Percentiles rank a stretch among this genome's conserved stretches.
Evolutionary conservation across 1,140 invertebrate species (phyloP).

Genomic region (Macrotrachela quadricornifera): DNA sequence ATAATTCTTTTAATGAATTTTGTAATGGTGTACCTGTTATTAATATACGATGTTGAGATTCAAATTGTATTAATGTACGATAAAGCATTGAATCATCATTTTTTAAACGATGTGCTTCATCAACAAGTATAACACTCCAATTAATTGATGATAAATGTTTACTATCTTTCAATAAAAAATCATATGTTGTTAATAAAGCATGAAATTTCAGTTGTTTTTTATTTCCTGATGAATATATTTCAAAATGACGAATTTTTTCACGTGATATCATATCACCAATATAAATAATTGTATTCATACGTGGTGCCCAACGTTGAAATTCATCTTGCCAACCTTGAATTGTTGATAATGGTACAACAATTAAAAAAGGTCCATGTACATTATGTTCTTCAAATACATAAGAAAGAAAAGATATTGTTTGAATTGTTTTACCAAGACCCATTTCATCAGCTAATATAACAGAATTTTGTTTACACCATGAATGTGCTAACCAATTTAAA

Average conservation of each 20-base stretch:
- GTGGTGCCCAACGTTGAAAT: constrained; percentile 31
- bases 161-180: constrained; percentile 94
- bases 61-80: constrained; percentile 75
- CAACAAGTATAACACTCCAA: constrained; percentile 82
- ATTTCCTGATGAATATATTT: constrained; percentile 74
- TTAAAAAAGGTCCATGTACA: constrained; percentile 32
- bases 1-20: constrained; percentile 93
- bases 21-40: constrained; percentile 94
- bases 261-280: constrained; percentile 39
- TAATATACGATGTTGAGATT: constrained; percentile 71
- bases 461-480: constrained; percentile 30
- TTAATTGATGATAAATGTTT: constrained; percentile 29
- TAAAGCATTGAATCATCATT: constrained; percentile 93
- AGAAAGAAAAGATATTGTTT: constrained; percentile 33
- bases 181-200: constrained; percentile 88
- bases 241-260: constrained; percentile 63
- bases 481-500: constrained; percentile 34
- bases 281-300: constrained; percentile 32
- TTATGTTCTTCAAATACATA: constrained; percentile 29
- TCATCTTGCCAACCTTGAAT: constrained; percentile 35
- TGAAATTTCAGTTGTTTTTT: constrained; percentile 81
- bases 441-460: constrained; percentile 36
- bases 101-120: constrained; percentile 92
- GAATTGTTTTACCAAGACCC: constrained; percentile 36
- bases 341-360: constrained; percentile 35